Conservation (phyloP, 2,888 invertebrate genomes). For the Brenthis ino region DNA sequence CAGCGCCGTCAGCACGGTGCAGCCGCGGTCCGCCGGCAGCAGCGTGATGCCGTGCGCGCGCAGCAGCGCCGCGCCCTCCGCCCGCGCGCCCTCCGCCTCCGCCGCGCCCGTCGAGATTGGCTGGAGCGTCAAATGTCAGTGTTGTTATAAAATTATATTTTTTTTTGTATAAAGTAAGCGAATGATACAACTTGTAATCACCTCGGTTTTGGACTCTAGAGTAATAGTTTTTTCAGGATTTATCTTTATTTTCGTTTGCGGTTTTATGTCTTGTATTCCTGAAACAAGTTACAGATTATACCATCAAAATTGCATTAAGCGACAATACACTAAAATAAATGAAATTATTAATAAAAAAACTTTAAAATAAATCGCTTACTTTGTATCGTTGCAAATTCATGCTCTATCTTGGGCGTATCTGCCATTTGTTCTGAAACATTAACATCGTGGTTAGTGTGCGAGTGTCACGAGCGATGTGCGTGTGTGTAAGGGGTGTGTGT, state of each 20-base stretch:
- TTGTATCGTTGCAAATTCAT: conserved; percentile 44
- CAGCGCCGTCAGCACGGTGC: conserved; percentile 89
- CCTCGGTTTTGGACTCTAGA: conserved; percentile 42
- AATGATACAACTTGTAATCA: conserved; percentile 20
- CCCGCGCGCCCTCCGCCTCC: conserved; percentile 22
- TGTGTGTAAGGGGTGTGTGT: no score
- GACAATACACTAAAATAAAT: neutral
- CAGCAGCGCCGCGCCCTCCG: conserved; percentile 84
- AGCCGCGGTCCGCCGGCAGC: conserved; percentile 88
- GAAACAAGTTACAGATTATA: conserved; percentile 21
- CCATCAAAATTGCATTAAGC: conserved; percentile 8
- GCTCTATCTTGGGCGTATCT: conserved; percentile 29
- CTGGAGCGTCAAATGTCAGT: neutral
- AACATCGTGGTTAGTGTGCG: no score
- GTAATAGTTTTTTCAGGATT: conserved; percentile 38
- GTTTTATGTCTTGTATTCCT: conserved; percentile 42
- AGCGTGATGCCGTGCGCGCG: conserved; percentile 94
- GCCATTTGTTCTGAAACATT: conserved; percentile 34
- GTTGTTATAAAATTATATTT: neutral
- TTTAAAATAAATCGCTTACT: conserved; percentile 40
- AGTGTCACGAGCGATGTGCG: no score
- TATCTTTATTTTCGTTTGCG: conserved; percentile 32
- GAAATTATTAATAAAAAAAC: neutral
- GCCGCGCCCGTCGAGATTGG: conserved; percentile 20
- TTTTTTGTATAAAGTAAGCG: neutral